A percentile compares a stretch with the other conserved stretches of the same genome.
These are phyloP conservation scores for Cryptoleucopteryx plumbea DNA, from an alignment of 2,113 vertebrate species.

Conservation along the genomic window DNA sequence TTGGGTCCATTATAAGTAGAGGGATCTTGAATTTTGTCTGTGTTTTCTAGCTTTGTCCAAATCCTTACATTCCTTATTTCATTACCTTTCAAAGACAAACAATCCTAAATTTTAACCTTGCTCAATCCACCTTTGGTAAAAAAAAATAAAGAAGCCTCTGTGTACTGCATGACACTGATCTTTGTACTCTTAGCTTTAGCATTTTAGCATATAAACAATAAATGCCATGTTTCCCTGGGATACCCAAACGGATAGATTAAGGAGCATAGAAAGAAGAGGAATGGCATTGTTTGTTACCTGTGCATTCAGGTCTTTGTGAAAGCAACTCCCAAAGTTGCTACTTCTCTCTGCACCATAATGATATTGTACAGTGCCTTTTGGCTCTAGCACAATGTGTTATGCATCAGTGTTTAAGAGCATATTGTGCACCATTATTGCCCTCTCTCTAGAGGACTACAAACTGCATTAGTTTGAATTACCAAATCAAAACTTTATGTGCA, in stretches of 20 bases:
- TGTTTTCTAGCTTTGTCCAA: not conserved
- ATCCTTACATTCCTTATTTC: not conserved
- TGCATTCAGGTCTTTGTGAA: slow-evolving; percentile 15
- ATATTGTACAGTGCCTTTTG: slow-evolving; percentile 79
- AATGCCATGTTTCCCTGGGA: not conserved
- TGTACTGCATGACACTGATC: not conserved
- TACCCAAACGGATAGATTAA: not conserved
- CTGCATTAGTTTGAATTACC: slow-evolving; percentile 83
- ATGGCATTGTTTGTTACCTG: not conserved
- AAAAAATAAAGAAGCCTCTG: not conserved
- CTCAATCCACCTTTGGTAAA: not conserved
- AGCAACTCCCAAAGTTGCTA: slow-evolving; percentile 69
- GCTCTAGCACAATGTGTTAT: slow-evolving; percentile 82
- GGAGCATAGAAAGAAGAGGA: not conserved
- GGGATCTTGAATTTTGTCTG: not conserved
- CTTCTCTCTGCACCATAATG: slow-evolving; percentile 74
- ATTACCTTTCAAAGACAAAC: not conserved
- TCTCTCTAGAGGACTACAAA: slow-evolving; percentile 82
- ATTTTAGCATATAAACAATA: not conserved
- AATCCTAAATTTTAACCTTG: not conserved
- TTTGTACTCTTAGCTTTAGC: not conserved
- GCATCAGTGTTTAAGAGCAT: slow-evolving; percentile 81
- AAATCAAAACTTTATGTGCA: slow-evolving; percentile 80
- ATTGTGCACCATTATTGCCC: slow-evolving; percentile 78
- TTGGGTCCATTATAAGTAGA: not conserved